These are phyloP conservation scores for Orchesella cincta DNA, from an alignment of 1,140 invertebrate species.

Conservation along the genomic window DNA sequence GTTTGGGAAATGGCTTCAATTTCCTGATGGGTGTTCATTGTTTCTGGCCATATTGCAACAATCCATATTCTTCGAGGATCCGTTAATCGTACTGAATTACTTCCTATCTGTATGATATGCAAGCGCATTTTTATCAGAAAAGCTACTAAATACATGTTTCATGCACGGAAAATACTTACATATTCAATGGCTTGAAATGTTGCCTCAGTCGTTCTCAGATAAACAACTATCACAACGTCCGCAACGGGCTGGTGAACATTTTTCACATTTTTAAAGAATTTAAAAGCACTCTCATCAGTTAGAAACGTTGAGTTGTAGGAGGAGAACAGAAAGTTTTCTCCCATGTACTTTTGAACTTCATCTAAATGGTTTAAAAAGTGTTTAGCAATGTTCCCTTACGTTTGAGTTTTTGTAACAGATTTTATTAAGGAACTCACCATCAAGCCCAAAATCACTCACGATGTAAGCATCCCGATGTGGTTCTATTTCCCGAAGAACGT, in stretches of 20 bases:
- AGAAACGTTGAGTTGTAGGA: no score
- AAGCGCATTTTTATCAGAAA: no score
- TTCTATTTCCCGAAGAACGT: not conserved
- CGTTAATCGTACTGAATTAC: not conserved
- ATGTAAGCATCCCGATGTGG: not conserved
- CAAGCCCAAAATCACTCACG: not conserved
- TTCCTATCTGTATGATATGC: conserved; percentile 17
- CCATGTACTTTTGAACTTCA: no score
- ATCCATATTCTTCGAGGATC: not conserved
- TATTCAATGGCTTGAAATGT: not conserved
- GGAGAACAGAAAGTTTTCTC: no score
- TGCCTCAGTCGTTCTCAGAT: not conserved
- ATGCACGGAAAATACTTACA: no score
- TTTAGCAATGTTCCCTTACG: no score
- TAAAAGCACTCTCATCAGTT: no score
- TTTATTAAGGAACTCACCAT: no score
- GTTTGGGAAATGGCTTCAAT: not conserved
- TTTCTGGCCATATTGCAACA: not conserved
- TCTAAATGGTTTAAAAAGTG: no score
- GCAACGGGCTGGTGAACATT: not conserved
- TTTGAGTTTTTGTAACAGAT: no score
- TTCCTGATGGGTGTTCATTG: not conserved
- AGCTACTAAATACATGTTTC: no score
- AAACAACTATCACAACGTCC: not conserved
- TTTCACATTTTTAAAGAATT: not conserved